Evolutionary conservation across 2,888 invertebrate species (phyloP).

Genomic region (Melanostoma scalare): DNA sequence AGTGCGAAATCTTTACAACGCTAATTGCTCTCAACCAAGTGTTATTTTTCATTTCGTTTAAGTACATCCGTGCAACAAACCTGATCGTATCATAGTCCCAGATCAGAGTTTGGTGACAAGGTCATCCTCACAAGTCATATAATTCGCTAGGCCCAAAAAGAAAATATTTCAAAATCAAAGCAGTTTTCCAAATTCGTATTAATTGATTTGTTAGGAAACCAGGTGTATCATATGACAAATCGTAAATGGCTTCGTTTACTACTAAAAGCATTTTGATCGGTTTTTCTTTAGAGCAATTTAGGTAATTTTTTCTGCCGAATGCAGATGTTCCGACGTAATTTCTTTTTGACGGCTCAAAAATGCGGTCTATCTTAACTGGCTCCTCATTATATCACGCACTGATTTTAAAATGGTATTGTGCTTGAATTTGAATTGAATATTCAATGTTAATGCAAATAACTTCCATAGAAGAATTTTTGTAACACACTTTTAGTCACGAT

Average conservation of each 20-base stretch:
- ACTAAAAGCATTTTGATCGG: not conserved
- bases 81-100: not conserved
- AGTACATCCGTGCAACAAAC: no score
- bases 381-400: conserved; percentile 20
- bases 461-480: not conserved
- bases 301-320: not conserved
- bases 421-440: conserved; percentile 31
- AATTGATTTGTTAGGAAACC: conserved; percentile 26
- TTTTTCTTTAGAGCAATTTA: conserved; percentile 1
- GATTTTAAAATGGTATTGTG: conserved; percentile 13
- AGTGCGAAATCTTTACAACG: no score
- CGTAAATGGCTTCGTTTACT: conserved; percentile 5
- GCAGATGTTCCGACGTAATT: conserved; percentile 6
- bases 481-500: not conserved
- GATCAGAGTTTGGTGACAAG: conserved; percentile 26
- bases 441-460: conserved; percentile 8
- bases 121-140: conserved; percentile 27
- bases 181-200: conserved; percentile 31
- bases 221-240: not conserved
- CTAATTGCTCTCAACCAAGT: no score
- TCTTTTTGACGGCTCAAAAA: conserved; percentile 17
- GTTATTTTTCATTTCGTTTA: no score
- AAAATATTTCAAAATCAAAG: conserved; percentile 7
- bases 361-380: conserved; percentile 35
- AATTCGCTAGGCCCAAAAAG: conserved; percentile 17